These are phyloP conservation scores for Teleiodes luculella DNA, from an alignment of 2,888 invertebrate species.

Conservation along the genomic window DNA sequence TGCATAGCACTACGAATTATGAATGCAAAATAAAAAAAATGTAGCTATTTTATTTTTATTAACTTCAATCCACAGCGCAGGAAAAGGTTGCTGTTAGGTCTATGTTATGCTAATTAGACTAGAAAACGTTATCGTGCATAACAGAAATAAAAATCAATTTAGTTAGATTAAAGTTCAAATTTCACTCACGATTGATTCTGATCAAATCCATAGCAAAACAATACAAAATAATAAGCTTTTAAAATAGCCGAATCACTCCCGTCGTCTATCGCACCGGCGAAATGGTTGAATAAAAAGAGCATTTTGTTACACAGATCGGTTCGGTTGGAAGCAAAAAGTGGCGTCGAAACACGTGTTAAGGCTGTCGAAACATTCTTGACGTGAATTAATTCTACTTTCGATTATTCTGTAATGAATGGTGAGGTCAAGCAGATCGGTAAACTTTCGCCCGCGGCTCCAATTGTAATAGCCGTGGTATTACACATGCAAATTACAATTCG, in stretches of 20 bases:
- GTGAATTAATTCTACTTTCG: constrained; percentile 73
- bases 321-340: constrained; percentile 26
- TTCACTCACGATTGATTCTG: constrained; percentile 30
- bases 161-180: constrained; percentile 23
- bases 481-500: constrained; percentile 39
- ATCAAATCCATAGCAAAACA: constrained; percentile 16
- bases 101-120: constrained; percentile 9
- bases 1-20: neutral
- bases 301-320: constrained; percentile 28
- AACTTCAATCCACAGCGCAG: neutral
- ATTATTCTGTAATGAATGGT: constrained; percentile 66
- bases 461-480: constrained; percentile 50
- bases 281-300: constrained; percentile 25
- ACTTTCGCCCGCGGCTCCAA: constrained; percentile 63
- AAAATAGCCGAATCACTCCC: constrained; percentile 24
- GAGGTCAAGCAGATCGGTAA: constrained; percentile 57
- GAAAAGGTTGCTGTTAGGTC: neutral
- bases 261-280: constrained; percentile 19
- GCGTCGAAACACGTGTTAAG: constrained; percentile 48
- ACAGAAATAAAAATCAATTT: constrained; percentile 28
- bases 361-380: constrained; percentile 54
- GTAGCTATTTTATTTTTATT: neutral
- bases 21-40: constrained; percentile 1
- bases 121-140: constrained; percentile 21
- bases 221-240: constrained; percentile 17